Evolutionary conservation across 2,797 vertebrate species (phyloP).

Genomic region (Adrianichthys oophorus): DNA sequence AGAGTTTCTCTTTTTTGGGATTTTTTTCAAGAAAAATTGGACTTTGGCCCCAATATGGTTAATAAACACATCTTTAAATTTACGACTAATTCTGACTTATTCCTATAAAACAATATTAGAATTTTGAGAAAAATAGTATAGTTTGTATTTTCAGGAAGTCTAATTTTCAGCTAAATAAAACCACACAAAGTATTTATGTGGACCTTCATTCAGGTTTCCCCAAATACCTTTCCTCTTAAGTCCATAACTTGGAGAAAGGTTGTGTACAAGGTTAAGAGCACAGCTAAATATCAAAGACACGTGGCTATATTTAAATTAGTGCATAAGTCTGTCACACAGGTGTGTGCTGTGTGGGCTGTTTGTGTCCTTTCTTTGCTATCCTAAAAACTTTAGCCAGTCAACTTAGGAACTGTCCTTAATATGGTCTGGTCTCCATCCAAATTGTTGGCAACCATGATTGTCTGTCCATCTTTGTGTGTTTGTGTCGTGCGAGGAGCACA

Average conservation of each 20-base stretch:
- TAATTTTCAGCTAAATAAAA: too few species aligned
- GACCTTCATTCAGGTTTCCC: too few species aligned
- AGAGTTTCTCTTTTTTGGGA: too few species aligned
- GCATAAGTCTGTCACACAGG: neutral
- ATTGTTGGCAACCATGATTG: constrained; percentile 53
- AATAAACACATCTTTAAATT: too few species aligned
- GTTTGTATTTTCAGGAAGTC: too few species aligned
- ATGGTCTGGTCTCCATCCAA: constrained; percentile 29
- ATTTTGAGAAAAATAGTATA: too few species aligned
- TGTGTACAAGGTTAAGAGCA: neutral
- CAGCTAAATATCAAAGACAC: neutral
- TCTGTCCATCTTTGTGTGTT: constrained; percentile 51
- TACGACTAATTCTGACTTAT: too few species aligned
- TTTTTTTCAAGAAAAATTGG: too few species aligned
- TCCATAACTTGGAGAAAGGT: neutral
- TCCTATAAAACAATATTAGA: too few species aligned
- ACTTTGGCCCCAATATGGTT: too few species aligned
- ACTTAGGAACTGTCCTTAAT: constrained; percentile 14
- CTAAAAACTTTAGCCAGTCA: constrained; percentile 12
- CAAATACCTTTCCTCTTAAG: neutral
- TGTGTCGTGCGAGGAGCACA: constrained; percentile 63
- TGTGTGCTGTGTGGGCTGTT: neutral
- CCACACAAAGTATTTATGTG: too few species aligned
- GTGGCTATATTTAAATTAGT: constrained; percentile 3
- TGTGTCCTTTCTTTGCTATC: constrained; percentile 2